Evolutionary conservation across 2,888 invertebrate species (phyloP).

Genomic region (Ennomos fuscantarius): DNA sequence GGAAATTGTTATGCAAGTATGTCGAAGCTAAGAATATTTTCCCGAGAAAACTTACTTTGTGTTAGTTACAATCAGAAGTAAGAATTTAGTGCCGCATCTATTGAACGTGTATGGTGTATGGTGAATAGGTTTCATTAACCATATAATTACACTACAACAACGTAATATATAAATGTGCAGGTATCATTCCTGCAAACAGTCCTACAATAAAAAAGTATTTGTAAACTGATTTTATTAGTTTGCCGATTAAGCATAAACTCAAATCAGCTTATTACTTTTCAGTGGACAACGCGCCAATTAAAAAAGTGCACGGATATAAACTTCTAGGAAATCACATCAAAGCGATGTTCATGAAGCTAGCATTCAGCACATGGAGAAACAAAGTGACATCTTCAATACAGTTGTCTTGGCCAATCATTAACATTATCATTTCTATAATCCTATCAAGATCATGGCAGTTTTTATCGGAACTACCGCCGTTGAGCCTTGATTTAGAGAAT

Average conservation of each 20-base stretch:
- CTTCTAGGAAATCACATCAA: conserved; percentile 71
- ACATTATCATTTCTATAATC: conserved; percentile 71
- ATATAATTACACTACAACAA: too few species aligned
- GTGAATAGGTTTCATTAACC: too few species aligned
- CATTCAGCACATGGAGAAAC: conserved; percentile 68
- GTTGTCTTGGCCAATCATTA: conserved; percentile 72
- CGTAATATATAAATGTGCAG: too few species aligned
- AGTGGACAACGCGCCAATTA: conserved; percentile 63
- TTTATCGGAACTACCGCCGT: conserved; percentile 83
- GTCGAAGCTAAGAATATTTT: neutral
- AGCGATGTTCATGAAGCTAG: conserved; percentile 77
- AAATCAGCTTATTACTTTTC: conserved; percentile 40
- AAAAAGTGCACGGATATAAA: conserved; percentile 68
- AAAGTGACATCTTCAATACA: conserved; percentile 73
- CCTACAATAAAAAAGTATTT: too few species aligned
- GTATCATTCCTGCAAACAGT: too few species aligned
- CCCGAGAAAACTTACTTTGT: too few species aligned
- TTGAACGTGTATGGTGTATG: too few species aligned
- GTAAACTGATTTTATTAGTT: too few species aligned
- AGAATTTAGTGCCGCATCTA: too few species aligned
- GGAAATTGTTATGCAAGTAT: conserved; percentile 42
- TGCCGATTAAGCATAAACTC: too few species aligned
- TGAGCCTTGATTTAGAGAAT: conserved; percentile 81
- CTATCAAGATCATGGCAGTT: conserved; percentile 77
- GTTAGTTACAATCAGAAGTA: too few species aligned